Base-by-base conservation (phyloP, 2,888 invertebrate species). In the Apoderus coryli region DNA sequence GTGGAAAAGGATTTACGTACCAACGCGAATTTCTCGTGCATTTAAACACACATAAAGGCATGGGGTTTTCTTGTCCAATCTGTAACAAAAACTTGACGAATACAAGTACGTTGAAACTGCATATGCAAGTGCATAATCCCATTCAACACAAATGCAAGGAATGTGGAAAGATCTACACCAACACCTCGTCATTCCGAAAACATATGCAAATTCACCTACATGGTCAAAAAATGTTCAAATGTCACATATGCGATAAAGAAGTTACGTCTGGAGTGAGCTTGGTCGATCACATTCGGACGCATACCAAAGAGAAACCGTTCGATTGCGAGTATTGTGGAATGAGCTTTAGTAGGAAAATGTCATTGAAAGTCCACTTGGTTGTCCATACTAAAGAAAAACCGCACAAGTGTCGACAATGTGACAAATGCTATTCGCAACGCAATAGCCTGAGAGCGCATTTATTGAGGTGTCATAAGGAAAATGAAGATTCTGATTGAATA, bases 301-400 rank as follows among this genome's bases (percentile, higher is more conserved):
- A 56, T 36, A 57, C 56, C 13, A 54, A 60, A 40, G 55, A 57
- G 13, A 28, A 35, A 39, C 56, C 57, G 0, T 59, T 59, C 38
- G 50, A 57, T 2, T 64, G 64, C 36, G 59, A 61, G 26, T 56
- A 53, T 13, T 64, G 64, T 32, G 60, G 59, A 6, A 64, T 63
- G 41, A 57, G 59, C 27, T 48, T 63, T 10, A 59, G 59, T 33
- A 57, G 56, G 30, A 54, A 55, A 2, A 61, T 60, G 22, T 59
- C 60, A 13, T 44, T 64, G 16, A 60, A 61, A 38, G 57, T 59
- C 27, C 64, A 65, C 36, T 41, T 57, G 16, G 50, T 60, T 10
- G 60, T 62, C 12, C 64, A 64, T 33, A 58, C 56, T 2, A 60
- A 60, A 1, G 61, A 63, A 32, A 29, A 29, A 7, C 31, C 22